Base-by-base conservation (phyloP, 1,140 invertebrate genomes). In the Dreissena polymorpha region DNA sequence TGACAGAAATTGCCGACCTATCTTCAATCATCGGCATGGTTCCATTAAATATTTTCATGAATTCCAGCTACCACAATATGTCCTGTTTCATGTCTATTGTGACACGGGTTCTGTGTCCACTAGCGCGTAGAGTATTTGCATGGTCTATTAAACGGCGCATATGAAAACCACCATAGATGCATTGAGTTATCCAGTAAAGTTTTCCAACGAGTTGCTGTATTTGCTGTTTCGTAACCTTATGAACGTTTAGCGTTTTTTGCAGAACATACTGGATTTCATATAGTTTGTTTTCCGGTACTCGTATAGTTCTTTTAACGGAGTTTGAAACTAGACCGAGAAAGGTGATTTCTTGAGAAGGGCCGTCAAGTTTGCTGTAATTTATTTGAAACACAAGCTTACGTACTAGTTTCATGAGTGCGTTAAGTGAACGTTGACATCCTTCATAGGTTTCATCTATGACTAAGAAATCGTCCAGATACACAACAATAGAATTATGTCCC, bases 301-400 rank as follows among this genome's bases (percentile, higher is more conserved):
- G 1, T 57, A 74, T 18, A 13, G 7, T 74, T 6, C 18, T 18
- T 21, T 55, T 8, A 27, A n/a, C 25, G 16, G 72, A 50, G 50
- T 74, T 53, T 29, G 64, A 55, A 16, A n/a, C 18, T 21, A 74
- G 18, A 21, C 72, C 72, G 14, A 74, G 55, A 72, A 82, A 82
- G 16, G 55, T 16, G 14, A 74, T 18, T 21, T 57, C n/a, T 53
- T 74, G 50, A 7, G n/a, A 23, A 55, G 72, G 72, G 10, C 57
- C 72, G 10, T 74, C 57, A 10, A 55, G 14, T 57, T 74, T 74
- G 51, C 29, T 74, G 14, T 39, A 74, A 25, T 74, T 74, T 13
- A 74, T 57, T 21, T 25, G 23, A 60, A 74, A 74, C n/a, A 10
- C 72, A 10, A 74, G 72, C 18, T 5, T 6, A 55, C 72, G 72